Evolutionary conservation across 2,113 vertebrate species (phyloP), one percentile per base, ranked within the genome.

Genomic region (Polypterus senegalus): DNA sequence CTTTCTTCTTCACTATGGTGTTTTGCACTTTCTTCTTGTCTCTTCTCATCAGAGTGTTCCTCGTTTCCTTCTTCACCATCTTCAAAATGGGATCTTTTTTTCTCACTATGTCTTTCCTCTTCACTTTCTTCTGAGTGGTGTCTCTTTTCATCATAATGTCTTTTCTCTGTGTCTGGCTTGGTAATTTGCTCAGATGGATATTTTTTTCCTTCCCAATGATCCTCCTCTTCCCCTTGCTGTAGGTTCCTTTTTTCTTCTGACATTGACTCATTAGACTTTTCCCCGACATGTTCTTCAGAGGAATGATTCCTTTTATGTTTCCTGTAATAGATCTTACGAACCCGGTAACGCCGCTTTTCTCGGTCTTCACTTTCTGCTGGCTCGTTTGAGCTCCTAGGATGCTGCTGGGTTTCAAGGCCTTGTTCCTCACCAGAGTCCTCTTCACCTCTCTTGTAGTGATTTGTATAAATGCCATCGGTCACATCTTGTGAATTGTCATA

Each of bases 1-100:
- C 65, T 69, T 47, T 58, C 66, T 5, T 79, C 75, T 61, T 70
- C 67, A 3, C 48, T 65, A 3, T 3, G 66, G 61, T 69, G 70
- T 55, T 49, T 55, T 60, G 72, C 65, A 62, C 64, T 69, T 9
- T 65, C 49, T 43, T 59, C 55, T 8, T 62, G 59, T 47, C 9
- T 52, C 47, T 66, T 61, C 5, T 64, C 68, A 44, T 66, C 65
- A 5, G 61, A 54, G 3, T 1, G 7, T 3, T 63, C 67, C 47
- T 63, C 70, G 61, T 70, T 68, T 48, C 74, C 65, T 61, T 71
- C 77, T 7, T 62, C 58, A 1, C 9, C 57, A 57, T 77, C 72
- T 10, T 69, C 48, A 45, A 61, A 67, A 9, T 8, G 48, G 27
- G 27, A 27, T 6, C 70, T 63, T n/a, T 72, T 70, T 47, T 69